Base-by-base conservation (phyloP, 2,888 invertebrate genomes). In the Morpho helenor region DNA sequence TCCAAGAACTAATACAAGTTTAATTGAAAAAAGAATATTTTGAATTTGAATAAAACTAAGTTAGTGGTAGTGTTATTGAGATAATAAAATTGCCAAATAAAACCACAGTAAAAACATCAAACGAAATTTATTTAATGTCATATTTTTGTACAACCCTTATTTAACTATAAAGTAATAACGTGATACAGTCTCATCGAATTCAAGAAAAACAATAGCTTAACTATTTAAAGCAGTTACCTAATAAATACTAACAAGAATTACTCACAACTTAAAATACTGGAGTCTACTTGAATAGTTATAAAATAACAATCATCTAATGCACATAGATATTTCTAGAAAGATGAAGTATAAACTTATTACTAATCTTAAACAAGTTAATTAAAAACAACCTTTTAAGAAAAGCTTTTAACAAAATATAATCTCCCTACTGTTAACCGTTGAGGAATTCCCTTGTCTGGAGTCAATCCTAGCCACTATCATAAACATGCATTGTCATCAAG, bases 91-190 rank as follows among this genome's bases (percentile, higher is more conserved):
- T 47, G 2, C 7, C 23, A n/a, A 53, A 49, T 46, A 50, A 41
- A 31, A 59, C 3, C 49, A 23, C 7, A 50, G 41, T 50, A 49
- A 54, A 45, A 56, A 53, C 47, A 60, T 73, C 69, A 49, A 60
- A 56, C 41, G 53, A 60, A 39, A 67, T 81, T 80, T 79, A 77
- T 76, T 77, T 70, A 75, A 74, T 77, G 76, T 73, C 39, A 31
- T 40, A 74, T 68, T 79, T 82, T 87, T 88, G 87, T 87, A 87
- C 87, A 85, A 82, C 75, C 79, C 83, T 62, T 58, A 63, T 45
- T 16, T 16, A 56, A 69, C 68, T 70, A 67, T 64, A 61, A 68
- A 49, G 46, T 67, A 48, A 54, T 42, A 54, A 54, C 54, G 68
- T 59, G 48, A 60, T 58, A 68, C 68, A 69, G 66, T 71, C 67